Conservation (phyloP, 2,797 vertebrate genomes). For the Myotis pilosus region DNA sequence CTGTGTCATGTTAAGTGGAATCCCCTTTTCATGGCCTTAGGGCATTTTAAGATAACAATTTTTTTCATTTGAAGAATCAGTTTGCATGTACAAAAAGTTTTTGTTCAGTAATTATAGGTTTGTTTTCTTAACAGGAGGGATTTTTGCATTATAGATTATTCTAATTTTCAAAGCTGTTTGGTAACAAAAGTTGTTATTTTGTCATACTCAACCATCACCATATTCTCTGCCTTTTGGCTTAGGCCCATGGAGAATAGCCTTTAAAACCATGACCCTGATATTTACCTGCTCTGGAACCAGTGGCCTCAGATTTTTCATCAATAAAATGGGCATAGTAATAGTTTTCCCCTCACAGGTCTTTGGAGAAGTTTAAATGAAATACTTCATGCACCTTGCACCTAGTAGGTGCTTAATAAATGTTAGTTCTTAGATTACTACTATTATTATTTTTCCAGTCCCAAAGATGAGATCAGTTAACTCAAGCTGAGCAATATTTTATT, state of each 20-base stretch:
- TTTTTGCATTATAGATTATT: not conserved
- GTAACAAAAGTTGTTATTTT: not conserved
- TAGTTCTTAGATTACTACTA: not conserved
- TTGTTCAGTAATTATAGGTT: not conserved
- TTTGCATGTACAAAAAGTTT: not conserved
- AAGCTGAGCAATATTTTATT: not conserved
- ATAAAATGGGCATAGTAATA: not conserved
- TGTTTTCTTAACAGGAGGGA: not conserved
- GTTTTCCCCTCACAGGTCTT: not conserved
- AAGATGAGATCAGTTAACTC: not conserved
- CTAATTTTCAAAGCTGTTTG: not conserved
- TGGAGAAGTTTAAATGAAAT: not conserved
- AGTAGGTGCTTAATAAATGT: not conserved
- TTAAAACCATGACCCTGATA: not conserved
- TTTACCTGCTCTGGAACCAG: not conserved
- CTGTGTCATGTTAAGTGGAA: not conserved
- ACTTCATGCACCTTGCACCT: not conserved
- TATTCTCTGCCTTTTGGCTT: not conserved
- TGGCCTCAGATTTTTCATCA: not conserved
- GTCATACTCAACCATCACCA: not conserved
- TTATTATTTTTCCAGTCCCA: not conserved
- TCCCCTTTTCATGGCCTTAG: not conserved
- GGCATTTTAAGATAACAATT: not conserved
- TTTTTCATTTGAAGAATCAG: not conserved
- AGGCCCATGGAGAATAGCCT: not conserved